A percentile compares a stretch with the other conserved stretches of the same genome.
Evolutionary conservation across 2,113 vertebrate species (phyloP).

Genomic region (Crypturellus undulatus): DNA sequence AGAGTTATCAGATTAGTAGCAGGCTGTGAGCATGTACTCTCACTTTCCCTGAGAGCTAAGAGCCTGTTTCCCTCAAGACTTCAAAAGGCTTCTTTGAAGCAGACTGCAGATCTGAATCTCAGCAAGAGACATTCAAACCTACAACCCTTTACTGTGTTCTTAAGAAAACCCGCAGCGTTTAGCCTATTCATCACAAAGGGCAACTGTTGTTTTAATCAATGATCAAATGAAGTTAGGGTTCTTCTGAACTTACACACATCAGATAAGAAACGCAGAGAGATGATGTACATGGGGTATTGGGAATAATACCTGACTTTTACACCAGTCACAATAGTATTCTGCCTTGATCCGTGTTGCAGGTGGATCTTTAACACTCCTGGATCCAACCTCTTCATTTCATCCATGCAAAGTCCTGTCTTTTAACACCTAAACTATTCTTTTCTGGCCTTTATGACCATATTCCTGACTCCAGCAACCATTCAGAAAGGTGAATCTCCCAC

Average conservation of each 20-base stretch:
- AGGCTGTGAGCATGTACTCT: conserved; percentile 53
- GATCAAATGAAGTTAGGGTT: not conserved
- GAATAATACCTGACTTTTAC: not conserved
- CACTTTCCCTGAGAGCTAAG: conserved; percentile 71
- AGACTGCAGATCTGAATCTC: conserved; percentile 54
- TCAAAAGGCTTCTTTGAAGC: conserved; percentile 69
- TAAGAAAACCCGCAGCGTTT: conserved; percentile 50
- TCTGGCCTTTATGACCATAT: not conserved
- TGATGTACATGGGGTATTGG: not conserved
- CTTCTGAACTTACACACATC: not conserved
- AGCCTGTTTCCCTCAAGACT: conserved; percentile 64
- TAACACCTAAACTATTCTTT: not conserved
- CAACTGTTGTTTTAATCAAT: not conserved
- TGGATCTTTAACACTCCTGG: not conserved
- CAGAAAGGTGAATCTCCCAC: not conserved
- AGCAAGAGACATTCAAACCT: not conserved
- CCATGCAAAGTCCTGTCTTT: not conserved
- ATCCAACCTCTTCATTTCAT: not conserved
- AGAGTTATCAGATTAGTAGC: conserved; percentile 67
- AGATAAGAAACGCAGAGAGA: not conserved
- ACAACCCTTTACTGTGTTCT: conserved; percentile 42
- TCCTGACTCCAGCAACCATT: not conserved
- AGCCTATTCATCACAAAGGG: conserved; percentile 36
- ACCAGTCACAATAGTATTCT: too few relatives aligned
- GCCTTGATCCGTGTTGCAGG: not conserved